Conservation (phyloP, 2,888 invertebrate species). For the Metacarcinus magister region DNA sequence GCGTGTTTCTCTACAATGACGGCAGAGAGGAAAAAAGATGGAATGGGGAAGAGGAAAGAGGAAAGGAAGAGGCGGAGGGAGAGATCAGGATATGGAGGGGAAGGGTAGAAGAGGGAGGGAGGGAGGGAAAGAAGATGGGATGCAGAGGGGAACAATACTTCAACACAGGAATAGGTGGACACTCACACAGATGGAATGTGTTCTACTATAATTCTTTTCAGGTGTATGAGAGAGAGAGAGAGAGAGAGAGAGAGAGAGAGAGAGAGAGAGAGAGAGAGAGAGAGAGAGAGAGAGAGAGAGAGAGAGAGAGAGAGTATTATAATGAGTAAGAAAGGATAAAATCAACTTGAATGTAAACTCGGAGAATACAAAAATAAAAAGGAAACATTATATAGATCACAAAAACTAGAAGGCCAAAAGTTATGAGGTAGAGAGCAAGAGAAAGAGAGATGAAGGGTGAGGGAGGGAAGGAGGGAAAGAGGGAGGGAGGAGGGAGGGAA, state of each 20-base stretch:
- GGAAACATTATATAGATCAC: too few relatives aligned
- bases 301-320: not conserved
- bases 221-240: conserved; percentile 45
- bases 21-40: not conserved
- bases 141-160: not conserved
- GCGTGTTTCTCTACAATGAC: not conserved
- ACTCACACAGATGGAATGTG: not conserved
- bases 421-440: not conserved
- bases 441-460: not conserved
- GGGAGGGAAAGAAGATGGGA: not conserved
- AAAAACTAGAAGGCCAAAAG: too few relatives aligned
- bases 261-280: conserved; percentile 53
- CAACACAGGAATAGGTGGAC: not conserved
- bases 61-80: not conserved
- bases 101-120: too few relatives aligned
- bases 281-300: conserved; percentile 59
- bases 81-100: not conserved
- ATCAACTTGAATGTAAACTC: too few relatives aligned
- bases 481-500: not conserved
- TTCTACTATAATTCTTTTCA: not conserved
- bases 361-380: not conserved
- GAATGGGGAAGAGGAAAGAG: not conserved
- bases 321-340: too few relatives aligned
- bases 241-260: conserved; percentile 60
- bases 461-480: not conserved